These are phyloP conservation scores for Clunio marinus DNA, from an alignment of 2,888 invertebrate species.

Conservation along the genomic window DNA sequence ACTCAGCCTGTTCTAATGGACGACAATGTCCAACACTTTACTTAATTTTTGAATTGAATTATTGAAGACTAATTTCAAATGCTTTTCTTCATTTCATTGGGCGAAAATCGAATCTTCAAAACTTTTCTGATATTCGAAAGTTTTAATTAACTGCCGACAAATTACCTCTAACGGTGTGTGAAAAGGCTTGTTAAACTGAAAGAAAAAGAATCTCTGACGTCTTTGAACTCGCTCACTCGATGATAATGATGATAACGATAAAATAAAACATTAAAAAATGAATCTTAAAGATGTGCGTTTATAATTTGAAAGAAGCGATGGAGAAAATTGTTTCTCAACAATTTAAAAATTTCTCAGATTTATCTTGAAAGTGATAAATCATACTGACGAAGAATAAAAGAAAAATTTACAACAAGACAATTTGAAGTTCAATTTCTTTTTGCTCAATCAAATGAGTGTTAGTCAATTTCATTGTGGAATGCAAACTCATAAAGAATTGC, in stretches of 20 bases:
- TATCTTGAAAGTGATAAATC: neutral
- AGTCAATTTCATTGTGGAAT: neutral
- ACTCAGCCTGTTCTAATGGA: no score
- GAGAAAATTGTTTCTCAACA: constrained; percentile 1
- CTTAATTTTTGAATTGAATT: no score
- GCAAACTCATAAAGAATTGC: neutral
- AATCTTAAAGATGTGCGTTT: neutral
- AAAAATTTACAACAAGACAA: constrained; percentile 14
- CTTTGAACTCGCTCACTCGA: no score
- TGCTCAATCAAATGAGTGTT: neutral
- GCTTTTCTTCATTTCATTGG: no score
- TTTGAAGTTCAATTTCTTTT: neutral
- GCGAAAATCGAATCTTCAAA: no score
- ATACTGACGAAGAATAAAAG: neutral
- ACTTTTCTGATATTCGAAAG: no score
- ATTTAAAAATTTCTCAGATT: neutral
- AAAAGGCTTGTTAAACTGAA: no score
- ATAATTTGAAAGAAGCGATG: neutral
- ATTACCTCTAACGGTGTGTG: no score
- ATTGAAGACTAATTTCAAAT: no score
- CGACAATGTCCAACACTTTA: no score
- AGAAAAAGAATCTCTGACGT: no score
- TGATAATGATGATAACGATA: neutral
- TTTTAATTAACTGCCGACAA: no score
- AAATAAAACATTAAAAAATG: neutral